phyloP scores from a whole-genome alignment of 2,113 vertebrate species.

The Thunnus thynnus region DNA sequence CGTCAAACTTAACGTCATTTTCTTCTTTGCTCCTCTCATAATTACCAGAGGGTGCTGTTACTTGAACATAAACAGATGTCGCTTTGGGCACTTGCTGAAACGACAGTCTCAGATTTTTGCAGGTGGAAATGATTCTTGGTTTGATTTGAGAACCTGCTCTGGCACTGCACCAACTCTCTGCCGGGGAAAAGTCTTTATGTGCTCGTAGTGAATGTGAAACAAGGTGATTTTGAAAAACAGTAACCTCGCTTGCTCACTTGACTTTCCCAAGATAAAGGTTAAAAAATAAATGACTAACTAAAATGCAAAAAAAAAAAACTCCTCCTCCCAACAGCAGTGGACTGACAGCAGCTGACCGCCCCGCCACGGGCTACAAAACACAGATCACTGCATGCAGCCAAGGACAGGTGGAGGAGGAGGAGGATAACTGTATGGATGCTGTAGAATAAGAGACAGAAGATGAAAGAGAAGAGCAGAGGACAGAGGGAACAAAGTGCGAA shows the following conservation, averaged over 20 bases:
- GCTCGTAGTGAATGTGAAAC: not conserved
- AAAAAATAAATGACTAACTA: not conserved
- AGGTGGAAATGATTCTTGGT: too few relatives aligned
- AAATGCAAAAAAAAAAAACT: not conserved
- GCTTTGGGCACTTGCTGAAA: too few relatives aligned
- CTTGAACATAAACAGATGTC: too few relatives aligned
- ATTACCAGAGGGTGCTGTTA: too few relatives aligned
- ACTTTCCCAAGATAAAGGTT: conserved; percentile 20
- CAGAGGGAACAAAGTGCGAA: conserved; percentile 1
- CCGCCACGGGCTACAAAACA: conserved; percentile 17
- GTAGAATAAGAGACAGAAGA: conserved; percentile 24
- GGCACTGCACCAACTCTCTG: too few relatives aligned
- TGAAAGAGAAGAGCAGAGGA: conserved; percentile 37
- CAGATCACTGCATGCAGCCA: conserved; percentile 34
- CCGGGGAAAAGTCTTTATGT: too few relatives aligned
- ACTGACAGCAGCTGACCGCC: not conserved
- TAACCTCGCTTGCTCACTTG: not conserved
- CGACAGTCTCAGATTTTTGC: too few relatives aligned
- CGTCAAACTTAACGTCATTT: too few relatives aligned
- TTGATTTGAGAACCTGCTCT: too few relatives aligned
- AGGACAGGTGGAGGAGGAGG: conserved; percentile 40
- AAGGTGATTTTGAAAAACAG: not conserved
- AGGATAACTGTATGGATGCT: conserved; percentile 28
- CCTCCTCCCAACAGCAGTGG: not conserved
- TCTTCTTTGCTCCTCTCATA: too few relatives aligned